Base-by-base conservation (phyloP, 2,113 vertebrate genomes). In the Prolemur simus region DNA sequence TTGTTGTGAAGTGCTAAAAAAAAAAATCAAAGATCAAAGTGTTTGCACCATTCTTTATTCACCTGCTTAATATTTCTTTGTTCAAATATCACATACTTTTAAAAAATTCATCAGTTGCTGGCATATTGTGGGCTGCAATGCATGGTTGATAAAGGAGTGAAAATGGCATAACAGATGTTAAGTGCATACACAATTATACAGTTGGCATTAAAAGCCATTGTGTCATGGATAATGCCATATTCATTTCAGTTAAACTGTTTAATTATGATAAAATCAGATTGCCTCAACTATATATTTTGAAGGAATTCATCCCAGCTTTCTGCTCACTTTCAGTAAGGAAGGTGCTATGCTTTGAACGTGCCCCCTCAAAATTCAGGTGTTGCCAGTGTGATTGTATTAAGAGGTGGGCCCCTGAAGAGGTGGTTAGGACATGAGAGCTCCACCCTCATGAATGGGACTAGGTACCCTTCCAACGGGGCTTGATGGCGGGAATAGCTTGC, bases 211-310 rank as follows among this genome's bases (percentile, higher is more conserved):
- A 91, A 95, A 76, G 56, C n/a, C 82, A 81, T 7, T 76, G 42
- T 66, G 60, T 78, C 73, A 52, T 34, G 45, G 54, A 78, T 63
- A 34, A 87, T 49, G 45, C 37, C 32, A 69, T 58, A 52, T 78
- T 86, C 42, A 56, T 47, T 78, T 93, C 89, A 71, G 42, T 60
- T 74, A 89, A 93, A 81, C 42, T 78, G 17, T 87, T 87, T 54
- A 81, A 76, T 71, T 78, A 45, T 49, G 42, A 52, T 74, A 76
- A 63, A 92, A 68, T 34, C 37, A 58, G 52, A 73, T 74, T 68
- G 23, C 25, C 11, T 91, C 29, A 85, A 2, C 20, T 73, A 1
- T 27, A 56, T 11, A 25, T 68, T 86, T 77, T 37, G 74, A 92
- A 37, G 34, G 47, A 83, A 58, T 93, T 74, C 42, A 77, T 91